Evolutionary conservation across 2,888 invertebrate species (phyloP), one percentile per base, ranked within the genome.

Genomic region (Ligdia adustata): DNA sequence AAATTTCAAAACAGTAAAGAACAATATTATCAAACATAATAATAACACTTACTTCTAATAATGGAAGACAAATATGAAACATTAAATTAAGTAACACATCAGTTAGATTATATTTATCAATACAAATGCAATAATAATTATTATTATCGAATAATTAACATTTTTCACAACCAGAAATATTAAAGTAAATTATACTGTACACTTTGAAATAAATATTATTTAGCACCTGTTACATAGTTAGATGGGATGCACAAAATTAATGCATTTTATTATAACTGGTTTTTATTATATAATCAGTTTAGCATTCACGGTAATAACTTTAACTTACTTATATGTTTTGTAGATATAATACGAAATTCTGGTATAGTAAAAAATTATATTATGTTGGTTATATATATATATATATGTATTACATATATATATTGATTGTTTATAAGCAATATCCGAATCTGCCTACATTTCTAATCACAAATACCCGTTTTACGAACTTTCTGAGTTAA

Each of bases 51-150:
- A 48, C 68, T 38, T 52, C 67, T 72, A 73, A 41, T 52, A 70
- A 64, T 77, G 78, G 78, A 78, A 77, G 77, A 77, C 78, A 64
- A 66, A 65, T 66, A 62, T 59, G 61, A 69, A 58, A 58, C 43
- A 52, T 60, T 52, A 61, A 71, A 68, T 60, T 28, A 66, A 60
- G 41, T 31, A 41, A 55, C 53, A 47, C 49, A 52, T 46, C 24
- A 18, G 41, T 38, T 32, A 27, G 3, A 27, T 18, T 26, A 2
- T 40, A n/a, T n/a, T n/a, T n/a, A 12, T 35, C 9, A 33, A 41
- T 27, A 31, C 9, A 20, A 24, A 43, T 33, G 31, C 6, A 32
- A 13, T 22, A 15, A 9, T 9, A 24, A 41, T 40, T 49, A 14
- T 20, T 34, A 45, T 38, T n/a, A n/a, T n/a, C n/a, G n/a, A n/a